These are phyloP conservation scores for Charadrius vociferus DNA, from an alignment of 2,113 vertebrate genomes.

Conservation along the genomic window DNA sequence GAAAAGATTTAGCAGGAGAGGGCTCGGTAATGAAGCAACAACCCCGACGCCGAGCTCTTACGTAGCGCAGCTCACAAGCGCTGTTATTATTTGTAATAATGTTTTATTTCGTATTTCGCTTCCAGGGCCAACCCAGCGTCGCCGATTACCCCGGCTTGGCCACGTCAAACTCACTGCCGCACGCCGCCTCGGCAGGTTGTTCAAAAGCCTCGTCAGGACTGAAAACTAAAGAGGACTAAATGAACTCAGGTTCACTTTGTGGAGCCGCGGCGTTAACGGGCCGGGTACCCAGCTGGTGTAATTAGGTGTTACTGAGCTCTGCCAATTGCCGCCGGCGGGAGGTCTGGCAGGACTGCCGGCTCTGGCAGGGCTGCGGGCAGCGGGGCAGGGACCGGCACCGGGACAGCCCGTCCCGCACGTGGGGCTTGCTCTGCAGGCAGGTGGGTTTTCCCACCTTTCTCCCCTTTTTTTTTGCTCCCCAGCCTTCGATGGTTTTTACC, in stretches of 20 bases:
- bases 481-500: not conserved
- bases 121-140: not conserved
- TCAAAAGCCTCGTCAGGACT: not conserved
- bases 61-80: not conserved
- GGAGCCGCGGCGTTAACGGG: rapidly evolving
- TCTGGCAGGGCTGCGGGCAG: not conserved
- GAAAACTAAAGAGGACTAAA: not conserved
- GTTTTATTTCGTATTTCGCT: not conserved
- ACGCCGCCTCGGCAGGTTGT: not conserved
- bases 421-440: rapidly evolving
- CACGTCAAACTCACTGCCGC: rapidly evolving
- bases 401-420: not conserved
- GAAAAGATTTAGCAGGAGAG: constrained; percentile 29
- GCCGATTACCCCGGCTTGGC: not conserved
- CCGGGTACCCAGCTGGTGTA: not conserved
- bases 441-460: not conserved
- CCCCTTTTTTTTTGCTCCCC: not conserved
- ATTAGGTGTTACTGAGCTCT: not conserved
- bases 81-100: not conserved
- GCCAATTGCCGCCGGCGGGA: not conserved
- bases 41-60: not conserved
- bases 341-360: not conserved
- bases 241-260: not conserved
- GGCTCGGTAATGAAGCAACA: not conserved
- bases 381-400: not conserved